phyloP scores from a whole-genome alignment of 2,888 invertebrate species.

The Tetropium fuscum region DNA sequence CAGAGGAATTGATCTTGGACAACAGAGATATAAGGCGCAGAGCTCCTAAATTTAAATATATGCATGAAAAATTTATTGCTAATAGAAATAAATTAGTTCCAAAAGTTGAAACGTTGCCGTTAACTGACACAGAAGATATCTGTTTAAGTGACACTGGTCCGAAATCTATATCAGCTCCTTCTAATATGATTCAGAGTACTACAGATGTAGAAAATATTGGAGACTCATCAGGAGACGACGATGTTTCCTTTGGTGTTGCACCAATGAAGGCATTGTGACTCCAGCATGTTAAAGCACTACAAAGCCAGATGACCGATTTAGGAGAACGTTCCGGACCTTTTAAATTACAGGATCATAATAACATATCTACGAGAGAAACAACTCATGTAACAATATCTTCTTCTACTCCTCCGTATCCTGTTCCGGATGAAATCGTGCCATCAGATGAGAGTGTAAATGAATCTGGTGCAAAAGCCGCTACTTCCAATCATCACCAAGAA shows the following conservation, averaged over 20 bases:
- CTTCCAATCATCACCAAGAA: conserved; percentile 63
- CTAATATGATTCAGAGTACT: conserved; percentile 39
- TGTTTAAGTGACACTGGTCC: conserved; percentile 55
- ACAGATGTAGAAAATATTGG: conserved; percentile 66
- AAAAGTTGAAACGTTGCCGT: conserved; percentile 30
- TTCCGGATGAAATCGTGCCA: conserved; percentile 66
- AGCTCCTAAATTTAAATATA: conserved; percentile 49
- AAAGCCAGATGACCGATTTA: conserved; percentile 51
- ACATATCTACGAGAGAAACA: conserved; percentile 36
- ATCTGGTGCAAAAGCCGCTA: conserved; percentile 56
- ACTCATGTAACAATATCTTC: conserved; percentile 5
- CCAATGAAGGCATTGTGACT: conserved; percentile 51
- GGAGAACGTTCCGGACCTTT: conserved; percentile 59
- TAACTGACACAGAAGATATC: conserved; percentile 63
- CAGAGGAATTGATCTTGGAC: conserved; percentile 50
- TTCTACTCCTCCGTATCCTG: conserved; percentile 57
- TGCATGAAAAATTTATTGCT: conserved; percentile 41
- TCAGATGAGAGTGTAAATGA: conserved; percentile 63
- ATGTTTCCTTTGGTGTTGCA: conserved; percentile 30
- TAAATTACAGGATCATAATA: conserved; percentile 42
- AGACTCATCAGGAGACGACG: conserved; percentile 56
- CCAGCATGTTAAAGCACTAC: conserved; percentile 53
- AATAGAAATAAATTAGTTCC: conserved; percentile 34
- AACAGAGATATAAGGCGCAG: conserved; percentile 38
- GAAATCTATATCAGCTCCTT: not conserved